These are phyloP conservation scores for Eptesicus fuscus DNA, from an alignment of 2,113 vertebrate species.

Conservation along the genomic window DNA sequence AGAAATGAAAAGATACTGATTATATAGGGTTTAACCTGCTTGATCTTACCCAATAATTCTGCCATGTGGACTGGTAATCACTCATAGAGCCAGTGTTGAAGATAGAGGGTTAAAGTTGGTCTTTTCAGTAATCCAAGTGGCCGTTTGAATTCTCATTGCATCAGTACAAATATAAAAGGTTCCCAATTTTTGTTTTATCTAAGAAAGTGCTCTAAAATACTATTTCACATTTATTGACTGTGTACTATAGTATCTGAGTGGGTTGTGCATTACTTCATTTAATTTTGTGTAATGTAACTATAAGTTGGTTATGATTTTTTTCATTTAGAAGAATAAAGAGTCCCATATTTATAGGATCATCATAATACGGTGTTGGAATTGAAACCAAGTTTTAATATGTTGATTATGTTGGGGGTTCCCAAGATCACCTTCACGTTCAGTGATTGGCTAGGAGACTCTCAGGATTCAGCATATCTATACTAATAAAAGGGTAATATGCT, in stretches of 20 bases:
- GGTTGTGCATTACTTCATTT: conserved; percentile 10
- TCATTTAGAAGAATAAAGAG: conserved; percentile 19
- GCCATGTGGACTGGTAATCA: neutral
- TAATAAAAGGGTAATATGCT: no score
- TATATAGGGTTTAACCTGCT: neutral
- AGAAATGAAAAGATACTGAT: neutral
- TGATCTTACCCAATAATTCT: neutral
- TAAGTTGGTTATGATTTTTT: neutral
- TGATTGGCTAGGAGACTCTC: neutral
- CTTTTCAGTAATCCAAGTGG: neutral
- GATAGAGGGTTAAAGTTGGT: neutral
- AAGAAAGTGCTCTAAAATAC: conserved; percentile 16
- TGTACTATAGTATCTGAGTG: neutral
- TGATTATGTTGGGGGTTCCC: neutral
- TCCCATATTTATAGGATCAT: neutral
- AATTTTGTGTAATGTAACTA: neutral
- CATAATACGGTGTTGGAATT: neutral
- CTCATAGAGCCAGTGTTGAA: neutral
- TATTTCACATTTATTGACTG: neutral
- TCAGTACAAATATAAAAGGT: neutral
- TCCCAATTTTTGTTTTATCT: neutral
- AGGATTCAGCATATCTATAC: neutral
- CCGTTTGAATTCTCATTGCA: neutral
- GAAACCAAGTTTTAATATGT: conserved; percentile 29
- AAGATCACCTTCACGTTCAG: neutral